These are phyloP conservation scores for Adelognathus sp. DNA, from an alignment of 2,888 invertebrate genomes.

Conservation along the genomic window DNA sequence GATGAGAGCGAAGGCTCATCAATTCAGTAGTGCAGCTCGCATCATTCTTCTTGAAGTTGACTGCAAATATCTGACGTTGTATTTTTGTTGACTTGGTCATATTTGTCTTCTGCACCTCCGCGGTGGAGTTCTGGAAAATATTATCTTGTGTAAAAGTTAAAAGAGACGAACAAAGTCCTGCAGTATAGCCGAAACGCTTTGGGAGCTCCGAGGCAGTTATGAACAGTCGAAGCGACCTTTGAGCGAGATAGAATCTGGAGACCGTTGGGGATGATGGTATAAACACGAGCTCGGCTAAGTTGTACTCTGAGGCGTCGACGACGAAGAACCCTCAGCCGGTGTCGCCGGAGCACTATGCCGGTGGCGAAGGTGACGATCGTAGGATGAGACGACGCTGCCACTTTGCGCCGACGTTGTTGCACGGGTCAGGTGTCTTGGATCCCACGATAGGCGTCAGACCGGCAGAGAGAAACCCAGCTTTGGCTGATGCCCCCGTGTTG, in stretches of 20 bases:
- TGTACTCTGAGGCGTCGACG: constrained; percentile 11
- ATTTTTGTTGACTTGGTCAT: not conserved
- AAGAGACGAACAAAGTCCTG: not conserved
- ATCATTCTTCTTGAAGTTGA: constrained; percentile 45
- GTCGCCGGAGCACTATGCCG: constrained; percentile 21
- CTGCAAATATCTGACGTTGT: constrained; percentile 5
- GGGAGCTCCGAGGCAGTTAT: not conserved
- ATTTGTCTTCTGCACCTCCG: not conserved
- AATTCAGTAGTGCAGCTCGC: constrained; percentile 30
- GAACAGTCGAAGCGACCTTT: not conserved
- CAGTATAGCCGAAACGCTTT: not conserved
- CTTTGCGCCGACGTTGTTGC: constrained; percentile 48
- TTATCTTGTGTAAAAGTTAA: not conserved
- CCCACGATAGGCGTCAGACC: constrained; percentile 69
- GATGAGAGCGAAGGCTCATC: constrained; percentile 12
- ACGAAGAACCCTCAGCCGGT: constrained; percentile 4
- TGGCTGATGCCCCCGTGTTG: constrained; percentile 39
- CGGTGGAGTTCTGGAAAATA: not conserved
- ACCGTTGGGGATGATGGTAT: not conserved
- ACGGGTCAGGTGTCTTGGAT: constrained; percentile 73
- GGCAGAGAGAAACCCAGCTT: constrained; percentile 15
- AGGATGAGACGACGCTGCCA: constrained; percentile 27
- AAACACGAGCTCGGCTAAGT: constrained; percentile 5
- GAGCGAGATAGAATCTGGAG: not conserved
- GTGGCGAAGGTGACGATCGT: constrained; percentile 36